Percentiles rank a stretch among this genome's conserved stretches.
Conservation (phyloP, 2,113 vertebrate species). For the Melanotaenia duboulayi region DNA sequence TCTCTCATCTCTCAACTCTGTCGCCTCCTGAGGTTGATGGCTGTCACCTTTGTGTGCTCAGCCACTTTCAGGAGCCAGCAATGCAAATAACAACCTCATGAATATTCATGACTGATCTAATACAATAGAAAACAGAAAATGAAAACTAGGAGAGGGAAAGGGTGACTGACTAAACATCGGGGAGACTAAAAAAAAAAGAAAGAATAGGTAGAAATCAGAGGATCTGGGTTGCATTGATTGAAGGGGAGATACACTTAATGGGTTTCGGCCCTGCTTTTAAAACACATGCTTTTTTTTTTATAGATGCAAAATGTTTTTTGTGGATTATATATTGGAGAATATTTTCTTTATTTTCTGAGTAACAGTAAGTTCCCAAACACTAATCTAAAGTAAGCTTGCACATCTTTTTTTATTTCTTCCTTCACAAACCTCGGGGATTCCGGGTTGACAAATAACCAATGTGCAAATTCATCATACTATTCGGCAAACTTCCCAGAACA, state of each 20-base stretch:
- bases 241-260: not conserved
- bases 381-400: constrained; percentile 35
- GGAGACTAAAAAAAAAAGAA: constrained; percentile 10
- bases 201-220: constrained; percentile 3
- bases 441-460: constrained; percentile 54
- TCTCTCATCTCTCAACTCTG: constrained; percentile 46
- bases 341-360: constrained; percentile 5
- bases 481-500: constrained; percentile 3
- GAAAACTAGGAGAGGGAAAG: constrained; percentile 36
- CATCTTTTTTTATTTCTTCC: constrained; percentile 37
- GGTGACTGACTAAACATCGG: constrained; percentile 20
- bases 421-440: constrained; percentile 48
- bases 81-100: constrained; percentile 69
- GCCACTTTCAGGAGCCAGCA: constrained; percentile 70
- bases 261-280: constrained; percentile 32
- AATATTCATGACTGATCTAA: constrained; percentile 62
- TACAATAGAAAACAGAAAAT: constrained; percentile 56
- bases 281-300: constrained; percentile 28
- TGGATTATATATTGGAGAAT: not conserved
- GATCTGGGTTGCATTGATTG: constrained; percentile 4
- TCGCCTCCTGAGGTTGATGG: constrained; percentile 62
- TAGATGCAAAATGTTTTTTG: constrained; percentile 27
- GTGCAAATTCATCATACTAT: constrained; percentile 52
- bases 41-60: constrained; percentile 75
- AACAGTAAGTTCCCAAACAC: constrained; percentile 42